phyloP scores from a whole-genome alignment of 2,113 vertebrate species.

The Regulus satrapa region DNA sequence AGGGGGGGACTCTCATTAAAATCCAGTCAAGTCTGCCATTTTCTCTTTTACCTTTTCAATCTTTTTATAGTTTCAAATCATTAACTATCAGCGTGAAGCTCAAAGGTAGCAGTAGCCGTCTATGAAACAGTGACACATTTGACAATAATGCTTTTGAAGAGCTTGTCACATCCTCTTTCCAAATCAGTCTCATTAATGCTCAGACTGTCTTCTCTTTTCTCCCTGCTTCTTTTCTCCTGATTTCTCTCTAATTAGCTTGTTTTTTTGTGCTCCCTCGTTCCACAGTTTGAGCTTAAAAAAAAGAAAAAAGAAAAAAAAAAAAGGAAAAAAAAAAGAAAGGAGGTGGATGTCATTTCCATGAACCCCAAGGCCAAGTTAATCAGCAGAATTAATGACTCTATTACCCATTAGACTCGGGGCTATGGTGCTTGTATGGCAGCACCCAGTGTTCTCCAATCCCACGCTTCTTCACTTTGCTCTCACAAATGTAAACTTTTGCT shows the following conservation, averaged over 20 bases:
- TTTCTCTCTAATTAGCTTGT: slow-evolving; percentile 80
- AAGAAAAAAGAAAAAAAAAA: neutral
- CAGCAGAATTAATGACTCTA: slow-evolving; percentile 83
- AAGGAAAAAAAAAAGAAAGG: neutral
- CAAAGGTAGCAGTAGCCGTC: slow-evolving; percentile 76
- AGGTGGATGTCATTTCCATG: slow-evolving; percentile 73
- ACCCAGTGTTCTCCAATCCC: neutral
- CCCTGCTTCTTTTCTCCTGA: slow-evolving; percentile 74
- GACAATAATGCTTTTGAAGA: slow-evolving; percentile 84
- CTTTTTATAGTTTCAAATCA: slow-evolving; percentile 82
- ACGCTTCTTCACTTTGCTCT: slow-evolving; percentile 30
- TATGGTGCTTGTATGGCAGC: slow-evolving; percentile 27
- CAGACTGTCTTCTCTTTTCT: slow-evolving; percentile 76
- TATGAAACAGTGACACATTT: slow-evolving; percentile 80
- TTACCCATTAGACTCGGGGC: slow-evolving; percentile 73
- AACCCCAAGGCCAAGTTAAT: slow-evolving; percentile 83
- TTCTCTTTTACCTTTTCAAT: slow-evolving; percentile 78
- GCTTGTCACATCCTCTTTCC: slow-evolving; percentile 79
- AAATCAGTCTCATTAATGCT: slow-evolving; percentile 84
- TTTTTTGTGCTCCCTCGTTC: slow-evolving; percentile 70
- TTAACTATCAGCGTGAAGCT: slow-evolving; percentile 81
- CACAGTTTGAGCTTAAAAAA: slow-evolving; percentile 63
- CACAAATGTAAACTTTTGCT: slow-evolving; percentile 61
- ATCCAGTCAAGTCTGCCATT: slow-evolving; percentile 75
- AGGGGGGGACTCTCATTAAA: slow-evolving; percentile 72